phyloP scores from a whole-genome alignment of 2,113 vertebrate species.

The Ancistrus triradiatus region DNA sequence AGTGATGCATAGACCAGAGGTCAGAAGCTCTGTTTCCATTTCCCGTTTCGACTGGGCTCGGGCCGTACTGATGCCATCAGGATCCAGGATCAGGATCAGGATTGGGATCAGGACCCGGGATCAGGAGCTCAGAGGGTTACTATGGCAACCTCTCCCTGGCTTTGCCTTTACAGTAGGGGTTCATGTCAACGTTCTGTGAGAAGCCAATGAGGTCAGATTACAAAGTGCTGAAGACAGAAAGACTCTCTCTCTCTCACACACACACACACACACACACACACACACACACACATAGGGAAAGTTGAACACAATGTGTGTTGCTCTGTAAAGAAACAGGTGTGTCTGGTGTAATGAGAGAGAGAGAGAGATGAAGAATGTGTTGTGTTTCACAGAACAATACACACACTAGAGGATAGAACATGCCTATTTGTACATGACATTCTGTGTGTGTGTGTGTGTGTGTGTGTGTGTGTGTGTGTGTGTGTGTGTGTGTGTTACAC shows the following conservation, averaged over 20 bases:
- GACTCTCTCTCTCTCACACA: not conserved
- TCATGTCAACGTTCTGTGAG: slow-evolving; percentile 3
- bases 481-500: not conserved
- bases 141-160: not conserved
- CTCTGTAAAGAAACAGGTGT: slow-evolving; percentile 24
- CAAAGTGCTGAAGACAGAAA: slow-evolving; percentile 4
- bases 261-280: slow-evolving; percentile 8
- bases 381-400: not conserved
- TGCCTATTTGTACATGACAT: not conserved
- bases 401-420: not conserved
- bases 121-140: too few species aligned
- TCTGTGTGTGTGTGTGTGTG: not conserved
- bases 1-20: slow-evolving; percentile 17
- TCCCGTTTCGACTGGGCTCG: too few species aligned
- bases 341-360: not conserved
- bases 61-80: slow-evolving; percentile 21
- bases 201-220: not conserved
- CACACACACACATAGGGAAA: slow-evolving; percentile 11
- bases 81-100: not conserved
- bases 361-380: too few species aligned
- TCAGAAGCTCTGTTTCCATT: slow-evolving; percentile 25
- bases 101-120: not conserved
- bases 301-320: not conserved
- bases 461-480: slow-evolving; percentile 2
- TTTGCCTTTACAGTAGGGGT: not conserved